These are phyloP conservation scores for Heteromyza rotundicornis DNA, from an alignment of 2,888 invertebrate genomes.

Conservation along the genomic window DNA sequence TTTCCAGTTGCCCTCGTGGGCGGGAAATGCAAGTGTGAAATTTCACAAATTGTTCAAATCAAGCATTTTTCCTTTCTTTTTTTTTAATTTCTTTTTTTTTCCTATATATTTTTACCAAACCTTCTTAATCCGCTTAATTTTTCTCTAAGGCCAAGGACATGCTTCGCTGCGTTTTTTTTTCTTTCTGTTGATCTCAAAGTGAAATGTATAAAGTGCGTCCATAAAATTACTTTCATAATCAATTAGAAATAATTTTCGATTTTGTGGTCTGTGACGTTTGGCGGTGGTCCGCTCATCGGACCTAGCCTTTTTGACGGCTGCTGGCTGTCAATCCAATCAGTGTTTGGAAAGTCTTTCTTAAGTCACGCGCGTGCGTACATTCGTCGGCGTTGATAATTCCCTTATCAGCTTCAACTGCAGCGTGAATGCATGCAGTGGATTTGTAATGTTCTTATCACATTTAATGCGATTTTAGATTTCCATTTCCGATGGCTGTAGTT, in stretches of 20 bases:
- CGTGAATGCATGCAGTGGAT: conserved; percentile 24
- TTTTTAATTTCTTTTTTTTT: conserved; percentile 4
- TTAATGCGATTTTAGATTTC: too few species aligned
- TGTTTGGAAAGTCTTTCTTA: conserved; percentile 2
- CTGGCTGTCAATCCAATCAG: neutral
- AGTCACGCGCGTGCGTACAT: conserved; percentile 9
- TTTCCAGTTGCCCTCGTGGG: too few species aligned
- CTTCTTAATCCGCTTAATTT: conserved; percentile 19
- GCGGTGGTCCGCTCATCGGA: neutral
- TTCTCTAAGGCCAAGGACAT: neutral
- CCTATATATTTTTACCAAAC: neutral
- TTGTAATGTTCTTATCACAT: conserved; percentile 14
- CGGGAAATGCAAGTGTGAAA: conserved; percentile 24
- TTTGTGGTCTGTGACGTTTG: neutral
- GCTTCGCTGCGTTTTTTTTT: neutral
- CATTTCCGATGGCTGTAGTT: too few species aligned
- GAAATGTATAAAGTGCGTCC: conserved; percentile 5
- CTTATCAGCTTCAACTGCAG: neutral
- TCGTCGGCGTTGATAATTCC: neutral
- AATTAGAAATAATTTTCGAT: conserved; percentile 10
- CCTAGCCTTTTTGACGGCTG: neutral
- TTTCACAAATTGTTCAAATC: conserved; percentile 26
- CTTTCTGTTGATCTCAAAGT: neutral
- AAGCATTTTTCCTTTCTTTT: conserved; percentile 10
- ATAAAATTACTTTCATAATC: conserved; percentile 25